A percentile compares a stretch with the other conserved stretches of the same genome.
phyloP scores from a whole-genome alignment of 2,888 invertebrate species.

The Nemapogon koenigi region DNA sequence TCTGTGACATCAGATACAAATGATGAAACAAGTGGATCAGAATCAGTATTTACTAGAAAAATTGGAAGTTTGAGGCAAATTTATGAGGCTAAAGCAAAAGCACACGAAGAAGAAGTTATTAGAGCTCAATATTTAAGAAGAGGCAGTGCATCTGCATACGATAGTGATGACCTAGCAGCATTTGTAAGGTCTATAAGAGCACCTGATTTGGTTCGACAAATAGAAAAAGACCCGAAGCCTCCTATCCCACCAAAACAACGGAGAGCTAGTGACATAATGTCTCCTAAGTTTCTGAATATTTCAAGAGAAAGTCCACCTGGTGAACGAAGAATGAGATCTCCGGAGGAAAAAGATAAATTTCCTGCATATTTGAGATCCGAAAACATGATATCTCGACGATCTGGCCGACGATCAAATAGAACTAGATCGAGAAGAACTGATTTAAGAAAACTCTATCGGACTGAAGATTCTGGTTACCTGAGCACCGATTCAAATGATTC shows the following conservation, averaged over 20 bases:
- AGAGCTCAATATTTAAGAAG: slow-evolving; percentile 36
- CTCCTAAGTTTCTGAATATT: slow-evolving; percentile 27
- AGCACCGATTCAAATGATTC: slow-evolving; percentile 82
- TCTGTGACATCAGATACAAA: slow-evolving; percentile 29
- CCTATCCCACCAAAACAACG: slow-evolving; percentile 50
- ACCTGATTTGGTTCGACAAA: slow-evolving; percentile 39
- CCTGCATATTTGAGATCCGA: slow-evolving; percentile 36
- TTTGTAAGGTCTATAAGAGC: slow-evolving; percentile 35
- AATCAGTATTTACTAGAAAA: slow-evolving; percentile 57
- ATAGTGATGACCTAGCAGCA: slow-evolving; percentile 33
- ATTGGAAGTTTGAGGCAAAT: slow-evolving; percentile 80
- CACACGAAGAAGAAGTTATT: slow-evolving; percentile 29
- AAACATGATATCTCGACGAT: slow-evolving; percentile 39
- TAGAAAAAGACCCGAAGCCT: slow-evolving; percentile 39
- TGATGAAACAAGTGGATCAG: slow-evolving; percentile 25
- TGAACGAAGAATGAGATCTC: slow-evolving; percentile 30
- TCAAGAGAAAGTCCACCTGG: slow-evolving; percentile 35
- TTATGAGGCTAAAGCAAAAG: slow-evolving; percentile 73
- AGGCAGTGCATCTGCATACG: slow-evolving; percentile 36
- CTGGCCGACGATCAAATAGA: slow-evolving; percentile 43
- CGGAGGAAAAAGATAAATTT: slow-evolving; percentile 46
- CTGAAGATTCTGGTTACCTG: slow-evolving; percentile 83
- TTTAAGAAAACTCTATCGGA: slow-evolving; percentile 44
- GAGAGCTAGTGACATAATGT: slow-evolving; percentile 29
- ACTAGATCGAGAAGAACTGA: slow-evolving; percentile 48